A percentile compares a stretch with the other conserved stretches of the same genome.
Conservation (phyloP, 2,797 vertebrate genomes). For the Sarcophilus harrisii region DNA sequence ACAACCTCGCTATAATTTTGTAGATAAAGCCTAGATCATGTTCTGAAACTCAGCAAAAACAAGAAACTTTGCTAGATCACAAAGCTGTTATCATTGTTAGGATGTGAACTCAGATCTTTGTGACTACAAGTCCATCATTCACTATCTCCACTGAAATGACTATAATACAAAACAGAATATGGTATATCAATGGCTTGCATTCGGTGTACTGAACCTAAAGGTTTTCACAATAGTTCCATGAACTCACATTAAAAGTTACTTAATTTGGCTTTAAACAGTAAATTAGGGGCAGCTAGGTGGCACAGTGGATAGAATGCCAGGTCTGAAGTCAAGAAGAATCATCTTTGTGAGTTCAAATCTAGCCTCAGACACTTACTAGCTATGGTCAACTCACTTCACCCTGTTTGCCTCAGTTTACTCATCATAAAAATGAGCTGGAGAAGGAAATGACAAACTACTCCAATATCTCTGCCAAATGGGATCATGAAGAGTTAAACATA, state of each 20-base stretch:
- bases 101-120: no score
- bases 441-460: background rate
- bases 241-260: background rate
- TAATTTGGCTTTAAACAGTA: background rate
- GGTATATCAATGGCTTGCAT: background rate
- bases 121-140: no score
- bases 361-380: background rate
- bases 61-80: no score
- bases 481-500: background rate
- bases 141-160: no score
- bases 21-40: no score
- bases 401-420: background rate
- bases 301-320: background rate
- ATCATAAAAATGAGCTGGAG: background rate
- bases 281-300: background rate
- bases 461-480: no score
- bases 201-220: background rate
- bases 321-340: background rate
- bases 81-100: no score
- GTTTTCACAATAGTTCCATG: background rate
- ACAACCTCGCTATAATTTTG: no score
- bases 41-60: no score
- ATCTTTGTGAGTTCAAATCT: background rate
- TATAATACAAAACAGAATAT: no score
- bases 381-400: background rate